Base-by-base conservation (phyloP, 2,888 invertebrate species). In the Yponomeuta plumbellus region DNA sequence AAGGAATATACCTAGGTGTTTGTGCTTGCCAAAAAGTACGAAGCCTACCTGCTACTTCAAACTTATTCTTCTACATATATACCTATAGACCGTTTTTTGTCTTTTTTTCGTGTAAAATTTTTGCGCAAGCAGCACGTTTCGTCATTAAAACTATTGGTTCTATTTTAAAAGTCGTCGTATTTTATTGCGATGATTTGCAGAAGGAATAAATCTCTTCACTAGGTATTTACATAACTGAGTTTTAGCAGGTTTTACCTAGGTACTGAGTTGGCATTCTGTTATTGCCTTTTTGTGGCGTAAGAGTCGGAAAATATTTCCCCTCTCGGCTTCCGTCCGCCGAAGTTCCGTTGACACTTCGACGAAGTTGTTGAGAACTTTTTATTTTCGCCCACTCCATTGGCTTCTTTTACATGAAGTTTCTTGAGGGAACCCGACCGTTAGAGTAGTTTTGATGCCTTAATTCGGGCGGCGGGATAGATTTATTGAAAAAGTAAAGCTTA, bases 341-440 rank as follows among this genome's bases (percentile, higher is more conserved):
- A 84, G 78, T 84, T 79, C 72, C 70, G 76, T 80, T 83, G 83
- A 80, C 83, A 85, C 79, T 80, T 79, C 68, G 73, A 74, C 73
- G 76, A 71, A 81, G 84, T 79, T 86, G 78, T 70, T 68, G 73
- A 72, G 1, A 81, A 80, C 78, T 81, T 84, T 84, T 83, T 81
- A 79, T 81, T 82, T 79, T 78, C 76, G 69, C 70, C 74, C 71
- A 75, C 73, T 76, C 79, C 78, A 81, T 83, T 82, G 81, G 80
- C 79, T 82, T 78, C 75, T 72, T 75, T 74, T 71, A 71, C 71
- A 69, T 70, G 74, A 84, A 81, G 77, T 83, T 82, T n/a, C 23
- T 22, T 57, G 65, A 65, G 56, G 52, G 26, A 57, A 26, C 26
- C 58, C 21, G n/a, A 57, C n/a, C 26, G 26, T 57, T 65, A 57